Evolutionary conservation across 1,140 invertebrate genomes (phyloP).

Genomic region (Pachypsylla venusta): DNA sequence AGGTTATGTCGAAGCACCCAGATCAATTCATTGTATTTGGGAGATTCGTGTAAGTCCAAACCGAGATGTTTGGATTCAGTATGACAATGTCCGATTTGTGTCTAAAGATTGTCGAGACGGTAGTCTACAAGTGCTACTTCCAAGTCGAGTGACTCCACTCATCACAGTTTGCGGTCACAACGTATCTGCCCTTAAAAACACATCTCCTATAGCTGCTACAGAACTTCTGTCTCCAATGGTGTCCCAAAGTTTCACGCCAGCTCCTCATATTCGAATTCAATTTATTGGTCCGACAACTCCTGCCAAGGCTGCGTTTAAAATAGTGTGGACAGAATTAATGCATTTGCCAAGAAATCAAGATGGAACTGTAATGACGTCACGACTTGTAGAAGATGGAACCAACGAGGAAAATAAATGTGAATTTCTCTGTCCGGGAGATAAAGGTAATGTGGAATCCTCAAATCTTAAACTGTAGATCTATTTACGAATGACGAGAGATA

Average conservation of each 20-base stretch:
- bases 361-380: slow-evolving; percentile 54
- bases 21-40: slow-evolving; percentile 73
- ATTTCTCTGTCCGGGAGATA: slow-evolving; percentile 7
- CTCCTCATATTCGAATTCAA: slow-evolving; percentile 43
- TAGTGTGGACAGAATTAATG: slow-evolving; percentile 70
- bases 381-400: slow-evolving; percentile 39
- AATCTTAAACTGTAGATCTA: background rate
- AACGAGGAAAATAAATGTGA: background rate
- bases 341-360: slow-evolving; percentile 66
- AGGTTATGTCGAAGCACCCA: slow-evolving; percentile 53
- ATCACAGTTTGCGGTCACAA: slow-evolving; percentile 69
- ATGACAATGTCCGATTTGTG: slow-evolving; percentile 70
- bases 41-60: slow-evolving; percentile 64
- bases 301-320: slow-evolving; percentile 62
- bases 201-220: slow-evolving; percentile 57
- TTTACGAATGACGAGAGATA: slow-evolving; percentile 7
- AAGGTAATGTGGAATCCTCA: slow-evolving; percentile 6
- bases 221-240: slow-evolving; percentile 36
- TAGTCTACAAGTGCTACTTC: slow-evolving; percentile 64
- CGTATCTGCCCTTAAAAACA: slow-evolving; percentile 53
- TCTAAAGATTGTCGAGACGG: slow-evolving; percentile 65
- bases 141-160: slow-evolving; percentile 45
- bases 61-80: slow-evolving; percentile 67
- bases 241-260: slow-evolving; percentile 5
- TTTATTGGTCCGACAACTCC: slow-evolving; percentile 59